Evolutionary conservation across 2,113 vertebrate genomes (phyloP).

Genomic region (Plotosus lineatus): DNA sequence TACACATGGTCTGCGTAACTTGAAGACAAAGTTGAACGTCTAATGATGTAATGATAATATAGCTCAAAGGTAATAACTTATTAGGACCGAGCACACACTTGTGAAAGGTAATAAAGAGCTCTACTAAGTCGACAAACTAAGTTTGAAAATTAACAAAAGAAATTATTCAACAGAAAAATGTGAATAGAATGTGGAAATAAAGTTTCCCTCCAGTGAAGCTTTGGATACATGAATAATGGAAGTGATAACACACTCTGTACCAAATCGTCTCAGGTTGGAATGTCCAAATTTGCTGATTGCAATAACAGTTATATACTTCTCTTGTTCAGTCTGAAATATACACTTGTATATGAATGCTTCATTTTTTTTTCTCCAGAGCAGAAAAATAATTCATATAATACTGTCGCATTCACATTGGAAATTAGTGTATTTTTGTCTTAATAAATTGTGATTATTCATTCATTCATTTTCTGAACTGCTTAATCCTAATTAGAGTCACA

Average conservation of each 20-base stretch:
- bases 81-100: too few species aligned
- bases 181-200: not conserved
- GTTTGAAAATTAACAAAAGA: not conserved
- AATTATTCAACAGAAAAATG: not conserved
- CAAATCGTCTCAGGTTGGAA: slow-evolving; percentile 41
- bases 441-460: not conserved
- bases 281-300: slow-evolving; percentile 24
- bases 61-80: too few species aligned
- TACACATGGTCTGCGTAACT: too few species aligned
- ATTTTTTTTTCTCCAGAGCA: slow-evolving; percentile 21
- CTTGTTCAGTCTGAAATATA: not conserved
- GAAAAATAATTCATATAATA: slow-evolving; percentile 10
- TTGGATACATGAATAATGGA: slow-evolving; percentile 12
- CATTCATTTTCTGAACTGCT: too few species aligned
- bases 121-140: not conserved
- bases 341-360: not conserved
- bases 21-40: too few species aligned
- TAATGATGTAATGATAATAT: too few species aligned
- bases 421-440: not conserved
- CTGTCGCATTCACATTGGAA: slow-evolving; percentile 5
- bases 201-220: not conserved
- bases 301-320: slow-evolving; percentile 17
- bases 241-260: slow-evolving; percentile 28
- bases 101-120: not conserved
- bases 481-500: too few species aligned